Evolutionary conservation across 92 coral and sea anemone species (phyloP), one percentile per base, ranked within the genome.

Genomic region (Virgularia gustaviana): DNA sequence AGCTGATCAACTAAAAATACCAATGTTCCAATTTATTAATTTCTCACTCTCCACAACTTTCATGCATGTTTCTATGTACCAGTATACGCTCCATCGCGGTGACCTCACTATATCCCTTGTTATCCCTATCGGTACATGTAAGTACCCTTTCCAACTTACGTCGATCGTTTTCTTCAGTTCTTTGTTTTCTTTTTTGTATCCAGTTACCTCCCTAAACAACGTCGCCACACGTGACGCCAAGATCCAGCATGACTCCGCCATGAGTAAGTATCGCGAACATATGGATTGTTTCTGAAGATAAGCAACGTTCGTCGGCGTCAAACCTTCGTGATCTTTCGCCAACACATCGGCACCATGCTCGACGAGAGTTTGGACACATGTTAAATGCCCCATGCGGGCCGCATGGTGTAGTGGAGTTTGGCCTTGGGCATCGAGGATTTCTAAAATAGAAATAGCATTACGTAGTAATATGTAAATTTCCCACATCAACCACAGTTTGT

Each of bases 241-340:
- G 38, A 86, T 62, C 83, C 86, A 77, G 20, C 96, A 92, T 37
- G 92, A 86, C 68, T 92, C 96, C n/a, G 87, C 98, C 84, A 89
- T 75, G 10, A 88, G 84, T 67, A 92, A 78, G 77, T 89, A 92
- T 57, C 89, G 78, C 59, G 84, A 89, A 80, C 98, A 92, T 72
- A 89, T 81, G 56, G 88, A 79, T 65, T 89, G 98, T 58, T 90
- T 86, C 22, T 85, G 82, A 47, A 88, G 77, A 79, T 86, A 88
- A 9, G 98, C 98, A 59, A 85, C 82, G 44, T 87, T 95, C 7
- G 92, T 84, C 44, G 96, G 78, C 8, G 92, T 89, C 24, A 62
- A 74, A 33, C 98, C 94, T 35, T 86, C 96, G 63, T 85, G 88
- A 79, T 89, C 94, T 10, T 79, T 83, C 12, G 73, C 67, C 27